Base-by-base conservation (phyloP, 1,140 invertebrate species). In the Trichonephila inaurata region DNA sequence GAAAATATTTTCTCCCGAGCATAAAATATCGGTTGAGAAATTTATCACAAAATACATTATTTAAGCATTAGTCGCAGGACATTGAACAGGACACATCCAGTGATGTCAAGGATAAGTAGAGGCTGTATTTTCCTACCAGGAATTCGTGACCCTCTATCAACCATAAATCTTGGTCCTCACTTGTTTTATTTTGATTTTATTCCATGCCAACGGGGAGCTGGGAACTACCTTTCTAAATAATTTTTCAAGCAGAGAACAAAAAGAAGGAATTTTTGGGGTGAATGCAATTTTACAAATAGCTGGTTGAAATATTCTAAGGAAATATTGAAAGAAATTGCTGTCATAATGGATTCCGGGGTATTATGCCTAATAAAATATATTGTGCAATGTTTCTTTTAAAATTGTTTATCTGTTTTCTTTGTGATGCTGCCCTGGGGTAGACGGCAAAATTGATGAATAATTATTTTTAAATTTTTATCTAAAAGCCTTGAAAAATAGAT, bases 51-150 rank as follows among this genome's bases (percentile, higher is more conserved):
- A 77, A 89, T 77, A 60, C 64, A 89, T 89, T 89, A 69, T 89
- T 89, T 89, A 72, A 69, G 88, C 88, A 72, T 89, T 89, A 89
- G 88, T 89, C 88, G 40, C 88, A 77, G 88, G 61, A 72, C 88
- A 89, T 72, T 72, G 88, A 60, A 33, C 66, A 69, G 33, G 62
- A 60, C 66, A 89, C 88, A 89, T 89, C 62, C 88, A 10, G 16
- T 61, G 61, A 89, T 77, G 88, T 89, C 88, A 58, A 44, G 88
- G 61, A 12, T 8, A 88, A 88, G 60, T 16, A 40, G 62, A 24
- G 62, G 28, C 44, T 60, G 83, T 61, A 60, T 85, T 85, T 85
- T 85, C 83, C 33, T 58, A 24, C 16, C 61, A 18, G 86, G 86
- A 88, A 88, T 88, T 88, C 86, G 60, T 64, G 83, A 85, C 83